Base-by-base conservation (phyloP, 1,140 invertebrate species). In the Brachionus paranguensis region DNA sequence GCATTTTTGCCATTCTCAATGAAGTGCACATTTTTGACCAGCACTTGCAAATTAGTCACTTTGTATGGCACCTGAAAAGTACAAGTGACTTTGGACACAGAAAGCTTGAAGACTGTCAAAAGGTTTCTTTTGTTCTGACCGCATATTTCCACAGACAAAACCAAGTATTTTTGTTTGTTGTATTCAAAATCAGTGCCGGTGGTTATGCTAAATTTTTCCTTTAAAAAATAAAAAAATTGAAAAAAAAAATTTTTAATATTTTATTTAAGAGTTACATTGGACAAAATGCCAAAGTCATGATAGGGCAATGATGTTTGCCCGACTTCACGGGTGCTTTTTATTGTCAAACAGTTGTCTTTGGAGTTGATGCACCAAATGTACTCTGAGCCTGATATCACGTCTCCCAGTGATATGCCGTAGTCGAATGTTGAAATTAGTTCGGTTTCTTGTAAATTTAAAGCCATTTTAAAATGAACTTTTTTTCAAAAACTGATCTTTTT, bases 371-470 rank as follows among this genome's bases (percentile, higher is more conserved):
- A 76, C 72, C 72, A 76, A n/a, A 76, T 50, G 12, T 76, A 50
- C 7, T 76, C 72, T 4, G 43, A 76, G n/a, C 41, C 17, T 47
- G 20, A 70, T 11, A 76, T 76, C 14, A 50, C 20, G 20, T 72
- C 68, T 17, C 68, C 68, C 20, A n/a, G 17, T 20, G 68, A 72
- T 27, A 76, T 76, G 24, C 72, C 72, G 29, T 50, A 76, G 43
- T 76, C 72, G n/a, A 76, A 76, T 24, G 72, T 76, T 27, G 43
- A 50, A n/a, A 76, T 76, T 4, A 76, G 14, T 76, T 76, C 72
- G 11, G n/a, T 76, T 76, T 76, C 72, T 76, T 76, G 72, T 53
- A 76, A 33, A 76, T 76, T 76, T 27, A 76, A 50, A 50, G 41
- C 72, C 72, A 76, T 76, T 76, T 50, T 47, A 27, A 37, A 50